Evolutionary conservation across 2,113 vertebrate genomes (phyloP).

Genomic region (Egretta garzetta): DNA sequence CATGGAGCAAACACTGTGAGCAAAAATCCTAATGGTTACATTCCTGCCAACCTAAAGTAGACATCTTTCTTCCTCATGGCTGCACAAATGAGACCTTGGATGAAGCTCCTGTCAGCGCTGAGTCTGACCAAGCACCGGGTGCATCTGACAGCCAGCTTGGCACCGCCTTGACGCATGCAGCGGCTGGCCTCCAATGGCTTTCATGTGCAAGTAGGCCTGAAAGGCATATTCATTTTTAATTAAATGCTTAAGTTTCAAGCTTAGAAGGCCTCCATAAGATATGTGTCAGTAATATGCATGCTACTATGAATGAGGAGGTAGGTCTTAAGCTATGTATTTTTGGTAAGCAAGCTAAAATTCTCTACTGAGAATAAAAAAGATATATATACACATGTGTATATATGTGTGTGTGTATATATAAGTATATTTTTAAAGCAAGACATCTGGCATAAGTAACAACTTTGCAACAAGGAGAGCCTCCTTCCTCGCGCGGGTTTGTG

Average conservation of each 20-base stretch:
- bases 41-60: neutral
- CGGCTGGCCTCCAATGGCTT: neutral
- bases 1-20: neutral
- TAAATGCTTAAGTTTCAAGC: neutral
- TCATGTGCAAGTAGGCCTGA: neutral
- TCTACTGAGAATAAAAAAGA: neutral
- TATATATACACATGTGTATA: fast-evolving
- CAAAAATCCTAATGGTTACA: neutral
- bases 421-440: neutral
- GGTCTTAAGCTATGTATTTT: neutral
- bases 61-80: neutral
- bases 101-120: neutral
- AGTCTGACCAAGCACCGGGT: neutral
- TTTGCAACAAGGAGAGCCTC: neutral
- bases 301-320: neutral
- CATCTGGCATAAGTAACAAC: neutral
- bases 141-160: neutral
- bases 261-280: neutral
- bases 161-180: fast-evolving
- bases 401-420: fast-evolving
- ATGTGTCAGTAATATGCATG: neutral
- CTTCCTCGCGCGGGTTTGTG: neutral
- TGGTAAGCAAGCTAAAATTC: neutral
- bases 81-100: neutral
- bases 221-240: neutral